Evolutionary conservation across 1,140 invertebrate genomes (phyloP), one percentile per base, ranked within the genome.

Genomic region (Scaptodrosophila lebanonensis): DNA sequence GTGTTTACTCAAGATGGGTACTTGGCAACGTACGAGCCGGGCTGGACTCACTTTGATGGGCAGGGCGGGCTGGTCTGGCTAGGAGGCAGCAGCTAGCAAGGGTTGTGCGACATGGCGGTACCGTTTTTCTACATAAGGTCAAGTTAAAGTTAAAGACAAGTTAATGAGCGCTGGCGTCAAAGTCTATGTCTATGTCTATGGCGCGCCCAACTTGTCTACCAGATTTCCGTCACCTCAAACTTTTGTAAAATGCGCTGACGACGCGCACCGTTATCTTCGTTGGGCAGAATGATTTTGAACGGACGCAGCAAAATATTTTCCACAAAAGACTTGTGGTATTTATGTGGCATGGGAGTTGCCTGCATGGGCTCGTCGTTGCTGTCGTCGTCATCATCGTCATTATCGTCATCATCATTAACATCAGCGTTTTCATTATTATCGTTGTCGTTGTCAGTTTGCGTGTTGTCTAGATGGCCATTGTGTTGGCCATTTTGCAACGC

Each of bases 191-290:
- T 5, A 33, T 13, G 3, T n/a, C 32, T 33, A n/a, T 3, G 3
- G 12, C 32, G 9, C 12, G 3, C 12, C 8, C 32, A n/a, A 13
- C 8, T 13, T 3, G 8, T 38, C 36, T 84, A 86, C 84, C 84
- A 86, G 30, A 86, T 86, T 49, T 86, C 84, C 3, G 84, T 86
- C 30, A 85, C 84, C 44, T 86, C 84, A 45, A 86, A 86, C 66
- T 86, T 86, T 48, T 86, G 83, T 35, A 86, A 38, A 12, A 86
- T 73, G 20, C 83, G 71, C 45, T 77, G 75, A 16, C 84, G 63
- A 9, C 77, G 48, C 20, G 57, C 56, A n/a, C 72, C 76, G 40
- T 83, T 85, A 27, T 85, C 83, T 22, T 85, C 83, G 44, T 53
- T 67, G 32, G 84, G 84, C 33, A 73, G 35, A 15, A 86, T 85